A percentile compares a stretch with the other conserved stretches of the same genome.
Evolutionary conservation across 2,888 invertebrate genomes (phyloP).

Genomic region (Frankliniella fusca): DNA sequence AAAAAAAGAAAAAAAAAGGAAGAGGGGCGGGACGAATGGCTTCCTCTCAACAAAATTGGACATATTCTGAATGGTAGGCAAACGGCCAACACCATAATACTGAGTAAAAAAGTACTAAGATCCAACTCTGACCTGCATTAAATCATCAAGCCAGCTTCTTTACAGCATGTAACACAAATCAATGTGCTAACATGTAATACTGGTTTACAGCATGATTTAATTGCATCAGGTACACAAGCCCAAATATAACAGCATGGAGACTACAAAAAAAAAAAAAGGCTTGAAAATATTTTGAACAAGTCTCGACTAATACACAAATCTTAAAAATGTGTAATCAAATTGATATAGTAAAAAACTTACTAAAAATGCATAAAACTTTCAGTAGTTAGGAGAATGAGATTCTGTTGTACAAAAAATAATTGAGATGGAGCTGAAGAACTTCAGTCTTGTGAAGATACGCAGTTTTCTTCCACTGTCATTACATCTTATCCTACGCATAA

Average conservation of each 20-base stretch:
- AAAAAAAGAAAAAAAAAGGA: not conserved
- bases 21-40: not conserved
- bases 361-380: not conserved
- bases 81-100: constrained; percentile 1
- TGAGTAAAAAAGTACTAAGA: not conserved
- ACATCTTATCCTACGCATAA: not conserved
- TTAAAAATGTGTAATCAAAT: not conserved
- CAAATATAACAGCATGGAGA: not conserved
- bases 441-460: constrained; percentile 13
- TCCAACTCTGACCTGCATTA: not conserved
- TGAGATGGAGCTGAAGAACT: not conserved
- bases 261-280: not conserved
- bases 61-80: not conserved
- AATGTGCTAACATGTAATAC: not conserved
- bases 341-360: not conserved
- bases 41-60: not conserved
- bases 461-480: not conserved
- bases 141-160: not conserved
- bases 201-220: not conserved
- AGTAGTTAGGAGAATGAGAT: not conserved
- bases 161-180: not conserved
- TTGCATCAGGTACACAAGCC: constrained; percentile 10
- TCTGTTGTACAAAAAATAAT: not conserved
- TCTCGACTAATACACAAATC: not conserved
- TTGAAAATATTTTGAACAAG: not conserved